Conservation (phyloP, 2,888 invertebrate genomes). For the Thumatha senex region DNA sequence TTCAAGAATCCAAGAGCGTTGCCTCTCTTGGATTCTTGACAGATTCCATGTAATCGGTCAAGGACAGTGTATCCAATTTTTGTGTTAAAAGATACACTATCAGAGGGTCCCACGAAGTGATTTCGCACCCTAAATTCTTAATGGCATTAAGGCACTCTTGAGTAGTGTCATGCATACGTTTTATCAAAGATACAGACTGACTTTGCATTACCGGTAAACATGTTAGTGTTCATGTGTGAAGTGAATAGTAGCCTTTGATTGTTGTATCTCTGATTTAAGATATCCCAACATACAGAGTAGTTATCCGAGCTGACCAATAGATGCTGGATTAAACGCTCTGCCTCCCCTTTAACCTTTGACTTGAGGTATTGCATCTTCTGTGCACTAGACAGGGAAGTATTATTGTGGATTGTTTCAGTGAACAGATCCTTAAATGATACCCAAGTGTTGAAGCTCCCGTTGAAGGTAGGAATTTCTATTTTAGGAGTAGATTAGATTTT, state of each 20-base stretch:
- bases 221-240: background rate
- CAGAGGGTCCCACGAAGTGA: conserved; percentile 5
- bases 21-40: conserved; percentile 5
- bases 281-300: background rate
- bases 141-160: conserved; percentile 5
- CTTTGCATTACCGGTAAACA: conserved; percentile 3
- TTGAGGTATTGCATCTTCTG: conserved; percentile 6
- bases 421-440: conserved; percentile 13
- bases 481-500: conserved; percentile 10
- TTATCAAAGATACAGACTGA: background rate
- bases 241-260: background rate
- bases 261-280: background rate
- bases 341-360: conserved; percentile 3
- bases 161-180: conserved; percentile 4
- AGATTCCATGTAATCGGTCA: conserved; percentile 5
- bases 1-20: no score
- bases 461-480: conserved; percentile 11
- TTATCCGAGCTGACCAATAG: conserved; percentile 1
- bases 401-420: conserved; percentile 8
- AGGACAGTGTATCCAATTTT: conserved; percentile 2
- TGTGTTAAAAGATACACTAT: conserved; percentile 2
- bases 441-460: conserved; percentile 8
- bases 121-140: conserved; percentile 4
- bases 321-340: conserved; percentile 7
- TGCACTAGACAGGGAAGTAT: background rate